Evolutionary conservation across 2,113 vertebrate genomes (phyloP).

Genomic region (Ptyas mucosa): DNA sequence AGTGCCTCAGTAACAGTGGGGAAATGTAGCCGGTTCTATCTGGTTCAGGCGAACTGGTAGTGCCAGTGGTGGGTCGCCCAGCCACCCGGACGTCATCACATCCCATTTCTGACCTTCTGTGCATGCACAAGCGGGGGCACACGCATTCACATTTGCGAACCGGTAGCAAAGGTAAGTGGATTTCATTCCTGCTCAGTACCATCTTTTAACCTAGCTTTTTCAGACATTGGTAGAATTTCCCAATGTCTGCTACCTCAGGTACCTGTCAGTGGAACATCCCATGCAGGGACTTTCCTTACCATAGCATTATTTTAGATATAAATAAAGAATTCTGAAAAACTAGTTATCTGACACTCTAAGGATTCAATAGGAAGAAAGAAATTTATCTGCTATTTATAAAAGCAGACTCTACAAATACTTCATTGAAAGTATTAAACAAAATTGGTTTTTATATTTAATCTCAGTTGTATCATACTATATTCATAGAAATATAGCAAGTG

Average conservation of each 20-base stretch:
- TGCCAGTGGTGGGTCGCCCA: no score
- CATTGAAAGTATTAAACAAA: slow-evolving; percentile 31
- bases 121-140: no score
- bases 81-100: no score
- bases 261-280: background rate
- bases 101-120: no score
- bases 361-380: slow-evolving; percentile 53
- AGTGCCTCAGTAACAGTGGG: background rate
- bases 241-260: background rate
- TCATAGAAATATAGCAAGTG: background rate
- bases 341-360: slow-evolving; percentile 24
- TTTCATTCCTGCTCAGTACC: background rate
- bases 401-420: slow-evolving; percentile 53
- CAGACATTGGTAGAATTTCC: background rate
- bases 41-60: no score
- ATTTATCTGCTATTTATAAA: slow-evolving; percentile 14
- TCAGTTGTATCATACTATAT: background rate
- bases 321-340: slow-evolving; percentile 51
- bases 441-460: background rate
- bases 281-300: background rate
- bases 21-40: no score
- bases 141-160: no score
- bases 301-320: background rate
- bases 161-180: no score
- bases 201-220: background rate